phyloP scores from a whole-genome alignment of 1,140 invertebrate species.

The Phortica variegata region DNA sequence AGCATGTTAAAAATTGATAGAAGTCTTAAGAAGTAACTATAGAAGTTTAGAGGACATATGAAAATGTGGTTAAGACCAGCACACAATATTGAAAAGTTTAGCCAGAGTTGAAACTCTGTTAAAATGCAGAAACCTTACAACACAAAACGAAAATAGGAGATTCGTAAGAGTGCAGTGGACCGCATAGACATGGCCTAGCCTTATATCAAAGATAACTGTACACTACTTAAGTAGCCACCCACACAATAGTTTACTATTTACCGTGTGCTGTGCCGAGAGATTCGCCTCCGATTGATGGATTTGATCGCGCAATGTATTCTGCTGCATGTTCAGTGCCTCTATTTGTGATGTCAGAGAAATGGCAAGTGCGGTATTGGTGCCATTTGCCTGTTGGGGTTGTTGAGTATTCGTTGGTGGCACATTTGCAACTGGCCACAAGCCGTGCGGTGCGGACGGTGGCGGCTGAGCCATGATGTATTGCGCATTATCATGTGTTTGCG shows the following conservation, averaged over 20 bases:
- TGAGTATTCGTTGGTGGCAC: constrained; percentile 8
- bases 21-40: too few species aligned
- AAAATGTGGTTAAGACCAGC: too few species aligned
- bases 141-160: too few species aligned
- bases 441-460: constrained; percentile 21
- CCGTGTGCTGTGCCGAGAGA: constrained; percentile 88
- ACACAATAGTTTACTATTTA: constrained; percentile 51
- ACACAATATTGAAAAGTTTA: too few species aligned
- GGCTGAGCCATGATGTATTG: constrained; percentile 30
- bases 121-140: too few species aligned
- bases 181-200: too few species aligned
- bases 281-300: constrained; percentile 93
- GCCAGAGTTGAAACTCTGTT: too few species aligned
- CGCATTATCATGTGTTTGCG: constrained; percentile 11
- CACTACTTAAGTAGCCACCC: too few species aligned
- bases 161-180: too few species aligned
- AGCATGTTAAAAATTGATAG: constrained; percentile 49
- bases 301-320: constrained; percentile 83
- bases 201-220: too few species aligned
- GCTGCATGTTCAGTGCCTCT: constrained; percentile 67
- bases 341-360: constrained; percentile 54
- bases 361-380: constrained; percentile 42
- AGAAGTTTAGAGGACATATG: too few species aligned
- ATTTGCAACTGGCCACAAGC: constrained; percentile 32
- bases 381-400: constrained; percentile 27